Percentiles rank a stretch among this genome's conserved stretches.
Conservation (phyloP, 2,888 invertebrate species). For the Stenotaenia linearis region DNA sequence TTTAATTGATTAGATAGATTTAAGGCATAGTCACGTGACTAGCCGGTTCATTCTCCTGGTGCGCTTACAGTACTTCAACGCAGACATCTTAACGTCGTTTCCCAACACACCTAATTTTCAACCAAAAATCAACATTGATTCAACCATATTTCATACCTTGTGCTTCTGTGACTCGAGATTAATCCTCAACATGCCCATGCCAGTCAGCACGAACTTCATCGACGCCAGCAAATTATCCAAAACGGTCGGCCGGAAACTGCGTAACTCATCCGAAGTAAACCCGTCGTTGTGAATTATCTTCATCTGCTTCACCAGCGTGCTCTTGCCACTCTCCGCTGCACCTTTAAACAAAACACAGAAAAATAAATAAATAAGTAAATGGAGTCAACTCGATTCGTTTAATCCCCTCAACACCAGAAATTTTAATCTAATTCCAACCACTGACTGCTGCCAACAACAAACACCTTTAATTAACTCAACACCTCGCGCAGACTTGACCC, state of each 20-base stretch:
- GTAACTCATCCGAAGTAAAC: constrained; percentile 57
- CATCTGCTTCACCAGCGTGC: constrained; percentile 64
- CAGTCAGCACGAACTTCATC: constrained; percentile 62
- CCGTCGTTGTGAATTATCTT: constrained; percentile 64
- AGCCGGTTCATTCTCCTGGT: no score
- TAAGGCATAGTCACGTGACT: no score
- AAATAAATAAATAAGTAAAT: no score
- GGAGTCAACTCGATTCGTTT: no score
- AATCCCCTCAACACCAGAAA: not conserved
- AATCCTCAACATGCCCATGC: constrained; percentile 60
- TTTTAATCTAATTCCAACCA: not conserved
- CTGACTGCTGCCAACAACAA: not conserved
- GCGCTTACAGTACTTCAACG: no score
- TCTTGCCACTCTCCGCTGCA: constrained; percentile 63
- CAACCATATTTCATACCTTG: no score
- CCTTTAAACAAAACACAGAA: constrained; percentile 46
- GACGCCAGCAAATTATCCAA: constrained; percentile 60
- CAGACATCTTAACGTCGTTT: no score
- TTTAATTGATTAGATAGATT: no score
- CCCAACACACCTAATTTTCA: no score
- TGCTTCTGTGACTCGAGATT: constrained; percentile 58
- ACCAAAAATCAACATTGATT: no score
- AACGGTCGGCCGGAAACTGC: constrained; percentile 59
- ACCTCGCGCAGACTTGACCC: not conserved
- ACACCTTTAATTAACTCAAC: not conserved